These are phyloP conservation scores for Bryconaethiops microstoma DNA, from an alignment of 2,797 vertebrate species.

Conservation along the genomic window DNA sequence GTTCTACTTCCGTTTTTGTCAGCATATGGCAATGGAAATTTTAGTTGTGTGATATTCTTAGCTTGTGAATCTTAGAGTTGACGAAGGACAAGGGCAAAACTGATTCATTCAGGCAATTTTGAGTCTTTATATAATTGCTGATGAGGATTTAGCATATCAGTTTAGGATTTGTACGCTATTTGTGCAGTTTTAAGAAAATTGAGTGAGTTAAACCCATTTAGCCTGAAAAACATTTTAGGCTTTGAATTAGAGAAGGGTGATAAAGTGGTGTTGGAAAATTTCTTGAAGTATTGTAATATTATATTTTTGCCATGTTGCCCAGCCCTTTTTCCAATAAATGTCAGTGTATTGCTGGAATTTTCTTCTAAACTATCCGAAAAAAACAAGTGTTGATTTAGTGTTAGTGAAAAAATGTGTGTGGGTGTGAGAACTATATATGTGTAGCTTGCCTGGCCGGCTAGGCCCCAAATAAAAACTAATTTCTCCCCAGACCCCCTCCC, in stretches of 20 bases:
- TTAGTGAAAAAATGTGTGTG: no score
- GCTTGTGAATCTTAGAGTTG: background rate
- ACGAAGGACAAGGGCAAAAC: background rate
- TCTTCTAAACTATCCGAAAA: no score
- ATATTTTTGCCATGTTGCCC: no score
- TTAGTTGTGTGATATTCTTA: background rate
- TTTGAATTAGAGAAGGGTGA: no score
- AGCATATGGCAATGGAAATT: background rate
- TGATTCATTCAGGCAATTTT: background rate
- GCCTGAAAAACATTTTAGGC: no score
- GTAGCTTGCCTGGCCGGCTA: conserved; percentile 42
- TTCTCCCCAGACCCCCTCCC: conserved; percentile 21
- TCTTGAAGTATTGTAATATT: no score
- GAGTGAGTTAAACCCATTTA: no score
- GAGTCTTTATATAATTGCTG: background rate
- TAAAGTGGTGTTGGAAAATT: no score
- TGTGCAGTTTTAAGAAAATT: background rate
- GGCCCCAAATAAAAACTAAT: conserved; percentile 46
- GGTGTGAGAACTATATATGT: conserved; percentile 37
- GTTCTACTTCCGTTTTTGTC: background rate
- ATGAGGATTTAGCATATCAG: background rate
- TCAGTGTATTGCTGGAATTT: no score
- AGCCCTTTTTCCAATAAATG: no score
- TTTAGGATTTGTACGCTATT: background rate
- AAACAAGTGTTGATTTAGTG: no score